A percentile compares a stretch with the other conserved stretches of the same genome.
phyloP scores from a whole-genome alignment of 2,797 vertebrate genomes.

The Neosilurus mollespiculum region DNA sequence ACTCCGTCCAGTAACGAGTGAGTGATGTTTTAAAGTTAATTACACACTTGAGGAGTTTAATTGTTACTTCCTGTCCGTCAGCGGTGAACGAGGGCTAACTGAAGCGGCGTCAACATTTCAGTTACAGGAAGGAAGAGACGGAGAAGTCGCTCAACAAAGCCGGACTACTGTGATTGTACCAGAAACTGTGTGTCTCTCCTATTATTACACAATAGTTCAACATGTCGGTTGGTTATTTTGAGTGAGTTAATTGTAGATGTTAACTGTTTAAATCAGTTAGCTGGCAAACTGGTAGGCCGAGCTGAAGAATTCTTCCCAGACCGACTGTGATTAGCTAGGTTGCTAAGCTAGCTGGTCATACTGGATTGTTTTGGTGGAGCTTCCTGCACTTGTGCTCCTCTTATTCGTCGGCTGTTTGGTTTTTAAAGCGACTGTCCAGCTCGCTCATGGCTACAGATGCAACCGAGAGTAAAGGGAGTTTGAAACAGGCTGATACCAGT shows the following conservation, averaged over 20 bases:
- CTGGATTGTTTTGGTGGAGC: constrained; percentile 24
- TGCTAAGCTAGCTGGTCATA: constrained; percentile 23
- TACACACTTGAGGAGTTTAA: background rate
- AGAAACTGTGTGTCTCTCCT: constrained; percentile 18
- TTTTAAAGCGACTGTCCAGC: constrained; percentile 18
- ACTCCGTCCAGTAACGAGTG: background rate
- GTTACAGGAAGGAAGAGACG: constrained; percentile 64
- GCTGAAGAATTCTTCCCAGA: constrained; percentile 4
- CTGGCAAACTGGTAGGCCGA: background rate
- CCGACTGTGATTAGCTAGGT: background rate
- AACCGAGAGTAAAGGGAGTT: constrained; percentile 62
- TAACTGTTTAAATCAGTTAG: background rate
- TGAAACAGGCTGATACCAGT: constrained; percentile 55
- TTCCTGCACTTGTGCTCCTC: background rate
- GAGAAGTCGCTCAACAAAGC: constrained; percentile 50
- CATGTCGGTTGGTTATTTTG: background rate
- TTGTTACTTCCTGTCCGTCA: constrained; percentile 9
- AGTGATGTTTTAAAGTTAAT: background rate
- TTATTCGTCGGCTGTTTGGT: background rate
- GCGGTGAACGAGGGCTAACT: background rate
- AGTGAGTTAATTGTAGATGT: background rate
- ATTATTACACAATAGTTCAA: background rate
- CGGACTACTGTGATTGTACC: background rate
- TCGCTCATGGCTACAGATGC: constrained; percentile 72
- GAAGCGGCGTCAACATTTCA: constrained; percentile 22